Evolutionary conservation across 2,888 invertebrate species (phyloP).

Genomic region (Tetragonula carbonaria): DNA sequence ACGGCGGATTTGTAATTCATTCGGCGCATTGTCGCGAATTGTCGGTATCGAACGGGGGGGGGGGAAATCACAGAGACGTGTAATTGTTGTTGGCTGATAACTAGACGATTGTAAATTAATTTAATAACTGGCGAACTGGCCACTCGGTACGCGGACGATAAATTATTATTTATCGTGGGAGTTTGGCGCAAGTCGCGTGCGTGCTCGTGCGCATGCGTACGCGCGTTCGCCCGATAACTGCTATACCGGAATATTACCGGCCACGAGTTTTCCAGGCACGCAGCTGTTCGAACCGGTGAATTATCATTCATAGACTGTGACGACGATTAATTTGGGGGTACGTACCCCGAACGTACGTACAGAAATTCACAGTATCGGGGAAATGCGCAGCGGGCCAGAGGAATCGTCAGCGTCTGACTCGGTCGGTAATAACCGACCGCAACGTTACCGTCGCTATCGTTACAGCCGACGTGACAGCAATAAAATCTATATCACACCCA

Average conservation of each 20-base stretch:
- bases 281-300: slow-evolving; percentile 49
- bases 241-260: slow-evolving; percentile 1
- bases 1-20: slow-evolving; percentile 13
- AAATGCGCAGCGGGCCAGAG: neutral
- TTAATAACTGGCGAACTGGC: slow-evolving; percentile 57
- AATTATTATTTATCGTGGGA: slow-evolving; percentile 58
- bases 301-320: slow-evolving; percentile 58
- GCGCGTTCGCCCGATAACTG: slow-evolving; percentile 22
- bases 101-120: slow-evolving; percentile 63
- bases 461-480: slow-evolving; percentile 52
- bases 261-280: slow-evolving; percentile 30
- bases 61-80: slow-evolving; percentile 22
- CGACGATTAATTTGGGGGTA: slow-evolving; percentile 50
- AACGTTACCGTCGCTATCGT: slow-evolving; percentile 48
- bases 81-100: slow-evolving; percentile 51
- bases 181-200: neutral
- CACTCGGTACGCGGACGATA: slow-evolving; percentile 33
- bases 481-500: slow-evolving; percentile 65
- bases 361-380: neutral
- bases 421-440: slow-evolving; percentile 44
- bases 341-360: neutral
- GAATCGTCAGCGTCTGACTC: slow-evolving; percentile 32
- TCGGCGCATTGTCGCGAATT: neutral
- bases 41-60: slow-evolving; percentile 8
- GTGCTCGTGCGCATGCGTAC: no score